Conservation (phyloP, 2,888 invertebrate species). For the Ceramica pisi region DNA sequence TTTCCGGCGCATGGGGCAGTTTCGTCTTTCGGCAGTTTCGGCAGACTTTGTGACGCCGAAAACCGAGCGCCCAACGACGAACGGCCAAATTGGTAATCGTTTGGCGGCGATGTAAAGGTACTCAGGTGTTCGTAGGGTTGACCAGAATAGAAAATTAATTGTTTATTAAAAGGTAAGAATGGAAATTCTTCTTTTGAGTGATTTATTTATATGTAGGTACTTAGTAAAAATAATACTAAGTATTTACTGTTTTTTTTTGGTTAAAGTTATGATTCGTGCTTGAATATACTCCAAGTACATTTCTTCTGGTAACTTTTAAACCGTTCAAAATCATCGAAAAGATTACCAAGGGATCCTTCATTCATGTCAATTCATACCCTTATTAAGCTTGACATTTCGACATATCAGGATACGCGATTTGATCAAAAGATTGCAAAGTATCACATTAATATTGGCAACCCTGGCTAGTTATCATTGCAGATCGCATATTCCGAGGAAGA, state of each 20-base stretch:
- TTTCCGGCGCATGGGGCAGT: constrained; percentile 81
- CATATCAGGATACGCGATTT: constrained; percentile 24
- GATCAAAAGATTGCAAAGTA: constrained; percentile 36
- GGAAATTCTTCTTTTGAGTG: neutral
- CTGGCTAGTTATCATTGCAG: constrained; percentile 84
- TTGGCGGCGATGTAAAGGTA: constrained; percentile 76
- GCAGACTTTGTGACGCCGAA: constrained; percentile 88
- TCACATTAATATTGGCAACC: constrained; percentile 74
- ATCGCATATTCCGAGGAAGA: constrained; percentile 86
- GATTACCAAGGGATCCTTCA: neutral
- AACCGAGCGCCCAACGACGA: constrained; percentile 67
- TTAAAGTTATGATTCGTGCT: too few species aligned
- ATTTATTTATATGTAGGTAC: neutral
- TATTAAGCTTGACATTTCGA: constrained; percentile 2
- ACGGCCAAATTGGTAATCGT: constrained; percentile 82
- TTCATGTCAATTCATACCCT: constrained; percentile 11
- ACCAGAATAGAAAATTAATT: constrained; percentile 16
- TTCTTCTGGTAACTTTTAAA: neutral
- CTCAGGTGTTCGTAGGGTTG: constrained; percentile 81
- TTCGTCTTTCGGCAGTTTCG: constrained; percentile 84
- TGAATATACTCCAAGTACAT: too few species aligned
- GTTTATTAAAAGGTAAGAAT: neutral
- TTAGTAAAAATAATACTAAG: neutral
- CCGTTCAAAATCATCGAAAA: neutral
- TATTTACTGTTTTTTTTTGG: too few species aligned